phyloP scores from a whole-genome alignment of 2,113 vertebrate genomes.

The Meleagris gallopavo region DNA sequence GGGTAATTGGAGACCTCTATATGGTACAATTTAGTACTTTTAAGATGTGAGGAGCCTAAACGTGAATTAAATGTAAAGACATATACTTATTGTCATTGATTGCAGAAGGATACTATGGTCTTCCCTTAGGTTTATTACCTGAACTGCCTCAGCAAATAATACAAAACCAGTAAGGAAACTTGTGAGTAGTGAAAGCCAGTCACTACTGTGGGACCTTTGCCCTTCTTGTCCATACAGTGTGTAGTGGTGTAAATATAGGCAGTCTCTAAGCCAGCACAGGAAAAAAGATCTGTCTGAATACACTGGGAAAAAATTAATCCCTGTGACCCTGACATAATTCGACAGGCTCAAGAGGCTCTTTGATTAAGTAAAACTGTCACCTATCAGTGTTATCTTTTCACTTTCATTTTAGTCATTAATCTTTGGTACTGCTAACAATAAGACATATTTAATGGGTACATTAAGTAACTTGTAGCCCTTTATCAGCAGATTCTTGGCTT shows the following conservation, averaged over 20 bases:
- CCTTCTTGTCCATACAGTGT: not conserved
- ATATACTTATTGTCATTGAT: not conserved
- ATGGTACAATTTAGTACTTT: not conserved
- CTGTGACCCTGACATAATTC: not conserved
- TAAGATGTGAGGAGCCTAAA: not conserved
- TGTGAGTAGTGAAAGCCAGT: not conserved
- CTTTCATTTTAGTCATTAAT: slow-evolving; percentile 50
- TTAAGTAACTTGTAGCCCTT: slow-evolving; percentile 20
- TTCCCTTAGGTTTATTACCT: not conserved
- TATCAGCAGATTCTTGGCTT: slow-evolving; percentile 28
- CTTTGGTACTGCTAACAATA: slow-evolving; percentile 16
- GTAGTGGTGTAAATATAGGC: not conserved
- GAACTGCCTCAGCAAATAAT: not conserved
- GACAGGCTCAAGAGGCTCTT: not conserved
- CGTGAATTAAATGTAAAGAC: not conserved
- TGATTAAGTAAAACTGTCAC: slow-evolving; percentile 52
- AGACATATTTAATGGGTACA: not conserved
- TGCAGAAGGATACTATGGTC: not conserved
- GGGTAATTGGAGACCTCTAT: not conserved
- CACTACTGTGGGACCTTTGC: not conserved
- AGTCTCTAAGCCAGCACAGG: not conserved
- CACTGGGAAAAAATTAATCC: not conserved
- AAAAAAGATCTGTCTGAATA: slow-evolving; percentile 9
- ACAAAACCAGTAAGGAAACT: not conserved
- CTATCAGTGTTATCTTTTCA: slow-evolving; percentile 19